Evolutionary conservation across 2,113 vertebrate genomes (phyloP), one percentile per base, ranked within the genome.

Genomic region (Notothenia rossii): DNA sequence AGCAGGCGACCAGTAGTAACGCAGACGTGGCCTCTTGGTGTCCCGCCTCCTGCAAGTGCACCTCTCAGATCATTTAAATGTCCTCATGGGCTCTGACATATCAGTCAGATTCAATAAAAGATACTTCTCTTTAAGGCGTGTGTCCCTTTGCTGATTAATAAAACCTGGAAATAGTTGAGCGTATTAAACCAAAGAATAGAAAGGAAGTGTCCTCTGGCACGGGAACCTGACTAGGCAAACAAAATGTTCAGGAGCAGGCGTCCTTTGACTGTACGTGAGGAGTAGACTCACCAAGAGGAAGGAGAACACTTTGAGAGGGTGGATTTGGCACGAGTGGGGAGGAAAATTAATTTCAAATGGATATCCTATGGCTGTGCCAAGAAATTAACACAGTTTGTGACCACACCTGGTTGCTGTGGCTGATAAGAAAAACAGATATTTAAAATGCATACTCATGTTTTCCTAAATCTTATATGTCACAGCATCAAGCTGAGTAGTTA

Each of bases 31-130:
- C 64, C 2, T 70, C 80, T 7, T 85, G 75, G 84, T 93, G 90
- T 53, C 64, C 77, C 0, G 86, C 89, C 66, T 89, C 86, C 68
- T 93, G 89, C 86, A 90, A 79, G 55, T 93, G 91, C 68, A 69
- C 25, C 6, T 40, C 17, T 61, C 14, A 61, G 59, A 63, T 46
- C n/a, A 6, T 46, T 46, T 45, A 43, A 13, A 12, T 66, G 3
- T 1, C 43, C 13, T 33, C 22, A 25, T 53, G 51, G 17, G 18
- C 54, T 50, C n/a, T 17, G 55, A 63, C 56, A 62, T 13, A 22
- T 62, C 22, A 25, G 14, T 43, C 53, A 20, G 1, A 29, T 54
- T 80, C 45, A 88, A 68, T 79, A 84, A 84, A 51, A 86, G 8
- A 56, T 20, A 13, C 11, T 15, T 12, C 70, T 43, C 18, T 10